Conservation (phyloP, 2,888 invertebrate genomes). For the Athalia rosae region DNA sequence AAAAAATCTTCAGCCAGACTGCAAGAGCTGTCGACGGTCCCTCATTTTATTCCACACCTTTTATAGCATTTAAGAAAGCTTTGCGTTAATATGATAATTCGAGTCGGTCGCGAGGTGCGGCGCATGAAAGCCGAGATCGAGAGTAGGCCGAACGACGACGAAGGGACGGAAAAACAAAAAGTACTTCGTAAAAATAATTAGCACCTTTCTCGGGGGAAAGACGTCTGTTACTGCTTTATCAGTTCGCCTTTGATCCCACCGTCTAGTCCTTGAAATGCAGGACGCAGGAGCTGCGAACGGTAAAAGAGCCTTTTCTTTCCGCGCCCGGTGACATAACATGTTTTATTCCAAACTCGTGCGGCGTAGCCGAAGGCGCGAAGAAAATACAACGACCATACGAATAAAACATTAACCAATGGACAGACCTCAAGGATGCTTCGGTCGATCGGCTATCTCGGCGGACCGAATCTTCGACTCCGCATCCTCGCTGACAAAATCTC, state of each 20-base stretch:
- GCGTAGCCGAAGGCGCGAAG: conserved; percentile 38
- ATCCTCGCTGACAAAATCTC: neutral
- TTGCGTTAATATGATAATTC: conserved; percentile 26
- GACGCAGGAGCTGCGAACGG: conserved; percentile 43
- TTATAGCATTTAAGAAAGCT: conserved; percentile 3
- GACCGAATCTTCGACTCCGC: conserved; percentile 13
- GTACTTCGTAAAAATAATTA: conserved; percentile 44
- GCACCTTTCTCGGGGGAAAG: conserved; percentile 31
- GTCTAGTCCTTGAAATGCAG: conserved; percentile 45
- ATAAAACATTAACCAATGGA: conserved; percentile 42
- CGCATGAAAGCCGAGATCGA: neutral
- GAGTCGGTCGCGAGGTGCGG: neutral
- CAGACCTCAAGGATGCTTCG: neutral
- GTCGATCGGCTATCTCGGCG: neutral
- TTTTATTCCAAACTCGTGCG: conserved; percentile 45
- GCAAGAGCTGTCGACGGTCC: conserved; percentile 1
- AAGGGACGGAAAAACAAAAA: conserved; percentile 2
- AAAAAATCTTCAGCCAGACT: conserved; percentile 19
- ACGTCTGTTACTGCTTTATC: conserved; percentile 38
- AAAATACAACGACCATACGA: conserved; percentile 43
- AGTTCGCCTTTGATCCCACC: conserved; percentile 44
- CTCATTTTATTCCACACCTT: conserved; percentile 2
- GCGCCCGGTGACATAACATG: conserved; percentile 26
- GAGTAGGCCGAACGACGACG: neutral
- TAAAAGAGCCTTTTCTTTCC: conserved; percentile 44